These are phyloP conservation scores for Colletes latitarsis DNA, from an alignment of 1,140 invertebrate species.

Conservation along the genomic window DNA sequence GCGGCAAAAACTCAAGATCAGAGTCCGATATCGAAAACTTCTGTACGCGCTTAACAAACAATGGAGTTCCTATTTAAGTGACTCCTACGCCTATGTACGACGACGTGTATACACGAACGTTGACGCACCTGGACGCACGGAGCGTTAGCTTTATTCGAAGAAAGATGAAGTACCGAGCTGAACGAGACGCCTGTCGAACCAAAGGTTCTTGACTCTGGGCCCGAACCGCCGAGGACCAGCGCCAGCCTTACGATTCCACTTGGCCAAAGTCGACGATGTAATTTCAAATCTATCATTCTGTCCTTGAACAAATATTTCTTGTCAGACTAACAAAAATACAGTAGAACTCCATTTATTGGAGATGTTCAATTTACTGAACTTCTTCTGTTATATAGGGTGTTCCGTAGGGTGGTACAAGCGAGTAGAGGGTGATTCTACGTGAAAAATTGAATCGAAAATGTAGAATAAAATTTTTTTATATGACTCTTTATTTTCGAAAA, in stretches of 20 bases:
- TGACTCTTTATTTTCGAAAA: too few relatives aligned
- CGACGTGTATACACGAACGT: slow-evolving; percentile 30
- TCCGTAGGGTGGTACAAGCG: too few relatives aligned
- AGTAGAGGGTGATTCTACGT: too few relatives aligned
- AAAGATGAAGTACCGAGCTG: neutral
- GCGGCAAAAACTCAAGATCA: slow-evolving; percentile 27
- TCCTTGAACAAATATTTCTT: too few relatives aligned
- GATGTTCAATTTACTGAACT: too few relatives aligned
- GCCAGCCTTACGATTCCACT: neutral
- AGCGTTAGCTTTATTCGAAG: slow-evolving; percentile 11
- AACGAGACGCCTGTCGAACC: neutral
- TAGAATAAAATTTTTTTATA: too few relatives aligned
- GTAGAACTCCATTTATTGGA: too few relatives aligned
- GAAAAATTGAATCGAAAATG: too few relatives aligned
- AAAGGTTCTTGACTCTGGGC: slow-evolving; percentile 21
- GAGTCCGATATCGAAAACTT: slow-evolving; percentile 15
- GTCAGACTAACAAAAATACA: too few relatives aligned
- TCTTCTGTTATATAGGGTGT: too few relatives aligned
- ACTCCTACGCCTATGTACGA: slow-evolving; percentile 33
- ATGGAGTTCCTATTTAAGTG: slow-evolving; percentile 23
- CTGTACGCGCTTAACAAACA: slow-evolving; percentile 16
- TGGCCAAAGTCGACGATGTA: slow-evolving; percentile 3
- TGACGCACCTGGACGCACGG: slow-evolving; percentile 26
- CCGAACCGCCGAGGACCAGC: neutral
- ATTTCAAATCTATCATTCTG: neutral